Conservation (phyloP, 2,113 vertebrate species). For the Syngnathus typhle region DNA sequence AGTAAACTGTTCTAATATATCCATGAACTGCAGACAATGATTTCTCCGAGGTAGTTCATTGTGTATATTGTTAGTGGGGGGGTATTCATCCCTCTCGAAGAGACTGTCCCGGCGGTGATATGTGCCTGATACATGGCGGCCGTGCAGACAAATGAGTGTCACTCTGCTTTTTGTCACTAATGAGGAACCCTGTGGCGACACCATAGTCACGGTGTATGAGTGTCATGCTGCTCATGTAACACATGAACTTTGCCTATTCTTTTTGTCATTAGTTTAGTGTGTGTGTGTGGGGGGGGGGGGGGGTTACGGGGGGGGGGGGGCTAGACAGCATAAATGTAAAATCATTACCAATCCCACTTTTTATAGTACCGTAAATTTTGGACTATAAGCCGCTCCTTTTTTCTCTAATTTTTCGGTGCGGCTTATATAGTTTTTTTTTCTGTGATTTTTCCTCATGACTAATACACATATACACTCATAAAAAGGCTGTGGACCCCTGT, state of each 20-base stretch:
- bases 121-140: constrained; percentile 36
- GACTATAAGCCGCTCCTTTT: too few relatives aligned
- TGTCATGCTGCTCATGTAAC: constrained; percentile 10
- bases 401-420: too few relatives aligned
- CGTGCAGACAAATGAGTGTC: constrained; percentile 39
- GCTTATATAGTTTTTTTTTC: too few relatives aligned
- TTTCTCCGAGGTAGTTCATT: not conserved
- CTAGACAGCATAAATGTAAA: not conserved
- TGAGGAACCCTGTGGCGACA: constrained; percentile 44
- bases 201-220: constrained; percentile 18
- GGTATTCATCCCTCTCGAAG: constrained; percentile 14
- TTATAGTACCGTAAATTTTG: too few relatives aligned
- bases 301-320: too few relatives aligned
- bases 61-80: constrained; percentile 13
- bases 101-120: constrained; percentile 28
- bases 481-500: too few relatives aligned
- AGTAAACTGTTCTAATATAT: not conserved
- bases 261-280: not conserved
- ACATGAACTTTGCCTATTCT: not conserved
- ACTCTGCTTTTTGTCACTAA: constrained; percentile 42
- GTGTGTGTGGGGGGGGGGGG: not conserved
- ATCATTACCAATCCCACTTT: not conserved
- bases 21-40: not conserved
- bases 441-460: too few relatives aligned
- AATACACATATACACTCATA: too few relatives aligned